Base-by-base conservation (phyloP, 2,797 vertebrate genomes). In the Sciurus carolinensis region DNA sequence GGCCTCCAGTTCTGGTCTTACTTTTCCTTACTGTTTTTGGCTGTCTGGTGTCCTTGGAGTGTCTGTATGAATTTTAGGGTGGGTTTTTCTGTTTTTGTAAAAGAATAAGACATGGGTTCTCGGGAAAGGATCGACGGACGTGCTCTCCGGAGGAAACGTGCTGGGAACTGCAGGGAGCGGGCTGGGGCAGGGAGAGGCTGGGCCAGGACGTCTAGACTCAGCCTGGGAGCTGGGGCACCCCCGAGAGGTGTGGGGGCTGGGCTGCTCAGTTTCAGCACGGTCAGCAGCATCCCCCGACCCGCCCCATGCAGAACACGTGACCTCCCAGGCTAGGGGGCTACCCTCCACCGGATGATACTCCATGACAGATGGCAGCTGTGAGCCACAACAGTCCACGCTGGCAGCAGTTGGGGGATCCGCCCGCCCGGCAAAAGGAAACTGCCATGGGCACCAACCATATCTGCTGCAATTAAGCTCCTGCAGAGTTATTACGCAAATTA, bases 21-120 rank as follows among this genome's bases (percentile, higher is more conserved):
- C 22, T 50, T 91, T 83, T 82, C 66, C 57, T 77, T 17, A 71
- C 0, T 62, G 7, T 18, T 39, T 30, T 82, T 77, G 26, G 22
- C 36, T 69, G 17, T 62, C 66, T 73, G 18, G 59, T 33, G 50
- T 36, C n/a, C 30, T 47, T 26, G 1, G 17, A 50, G 50, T 52
- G 26, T 42, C 52, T 15, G 1, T 44, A 28, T 84, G 52, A 82
- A 50, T 91, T 86, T 59, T 57, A 73, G 59, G 36, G 66, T 87
- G 33, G 42, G 22, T 72, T 67, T 54, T 92, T 77, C 42, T 59
- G 26, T 64, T 77, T 83, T 42, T 64, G 84, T 20, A 77, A 84
- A 88, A 81, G 39, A 52, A n/a, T 62, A 24, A 71, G 66, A 39
- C 9, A n/a, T 42, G 52, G 33, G 22, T 80, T 57, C n/a, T 86